Conservation (phyloP, 2,888 invertebrate species). For the Blomia tropicalis region DNA sequence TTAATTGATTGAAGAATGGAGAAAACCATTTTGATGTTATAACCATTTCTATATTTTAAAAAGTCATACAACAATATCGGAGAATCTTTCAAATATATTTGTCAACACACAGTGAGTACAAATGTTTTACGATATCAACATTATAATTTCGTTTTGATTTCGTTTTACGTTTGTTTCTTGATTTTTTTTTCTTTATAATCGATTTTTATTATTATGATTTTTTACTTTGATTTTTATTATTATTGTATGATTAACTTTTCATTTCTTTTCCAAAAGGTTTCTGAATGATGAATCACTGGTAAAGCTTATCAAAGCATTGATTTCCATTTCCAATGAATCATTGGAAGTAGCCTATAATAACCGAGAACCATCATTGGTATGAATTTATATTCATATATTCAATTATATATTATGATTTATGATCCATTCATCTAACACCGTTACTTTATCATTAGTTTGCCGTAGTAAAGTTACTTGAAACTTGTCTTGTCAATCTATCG, state of each 20-base stretch:
- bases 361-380: conserved; percentile 44
- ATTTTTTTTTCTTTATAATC: background rate
- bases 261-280: conserved; percentile 38
- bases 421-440: too few species aligned
- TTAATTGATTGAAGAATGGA: too few species aligned
- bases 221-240: background rate
- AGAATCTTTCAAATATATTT: conserved; percentile 31
- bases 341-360: conserved; percentile 93
- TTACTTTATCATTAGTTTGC: conserved; percentile 64
- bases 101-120: conserved; percentile 31
- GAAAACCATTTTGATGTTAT: background rate
- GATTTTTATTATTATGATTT: background rate
- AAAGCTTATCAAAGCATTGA: conserved; percentile 86
- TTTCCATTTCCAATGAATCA: conserved; percentile 85
- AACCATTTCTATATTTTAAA: background rate
- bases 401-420: background rate
- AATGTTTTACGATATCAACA: conserved; percentile 2
- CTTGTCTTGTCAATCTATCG: conserved; percentile 79
- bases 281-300: conserved; percentile 84
- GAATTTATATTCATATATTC: conserved; percentile 29
- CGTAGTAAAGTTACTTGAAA: conserved; percentile 93
- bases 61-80: conserved; percentile 31
- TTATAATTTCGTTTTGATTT: background rate
- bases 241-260: conserved; percentile 9
- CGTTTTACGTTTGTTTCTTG: background rate